Evolutionary conservation across 2,888 invertebrate species (phyloP), one percentile per base, ranked within the genome.

Genomic region (Polia nebulosa): DNA sequence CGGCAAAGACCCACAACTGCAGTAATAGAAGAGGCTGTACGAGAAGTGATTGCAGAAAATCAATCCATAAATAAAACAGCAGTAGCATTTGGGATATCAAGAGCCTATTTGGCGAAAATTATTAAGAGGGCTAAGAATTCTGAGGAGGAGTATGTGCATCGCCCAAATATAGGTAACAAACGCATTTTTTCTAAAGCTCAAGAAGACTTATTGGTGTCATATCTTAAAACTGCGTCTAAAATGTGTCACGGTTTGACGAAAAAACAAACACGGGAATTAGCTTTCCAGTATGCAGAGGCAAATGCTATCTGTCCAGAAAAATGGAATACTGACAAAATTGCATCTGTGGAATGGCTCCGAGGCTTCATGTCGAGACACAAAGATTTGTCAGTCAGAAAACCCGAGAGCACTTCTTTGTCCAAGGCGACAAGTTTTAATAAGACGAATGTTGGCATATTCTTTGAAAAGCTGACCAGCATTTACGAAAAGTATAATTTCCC

Each of bases 21-120:
- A 1, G 36, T 17, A 39, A 39, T 39, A 47, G 25, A 47, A 47
- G 25, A 47, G 47, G 22, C 47, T 25, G 47, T 47, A 25, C 13
- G 25, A 47, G 47, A 47, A 47, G 25, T 47, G 47, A 15, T 25
- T 25, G 47, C 20, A 6, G 47, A 25, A 47, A 47, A 25, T 47
- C 25, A 47, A 47, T 47, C 47, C 47, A 47, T 47, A 47, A 47
- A 25, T 47, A 47, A 25, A 47, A 47, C 25, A 47, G 25, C 47
- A 25, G 22, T 47, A 47, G 5, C 47, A 25, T 47, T 47, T 25
- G 47, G 47, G 13, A 25, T 47, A 47, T 47, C 25, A 47, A 25
- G 47, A 7, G 47, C 47, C 25, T 47, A 47, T 47, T 47, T 47
- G 45, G 45, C 22, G 22, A 47, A 25, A 47, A 47, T 25, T 47